Evolutionary conservation across 2,888 invertebrate genomes (phyloP).

Genomic region (Drosophila peninsularis): DNA sequence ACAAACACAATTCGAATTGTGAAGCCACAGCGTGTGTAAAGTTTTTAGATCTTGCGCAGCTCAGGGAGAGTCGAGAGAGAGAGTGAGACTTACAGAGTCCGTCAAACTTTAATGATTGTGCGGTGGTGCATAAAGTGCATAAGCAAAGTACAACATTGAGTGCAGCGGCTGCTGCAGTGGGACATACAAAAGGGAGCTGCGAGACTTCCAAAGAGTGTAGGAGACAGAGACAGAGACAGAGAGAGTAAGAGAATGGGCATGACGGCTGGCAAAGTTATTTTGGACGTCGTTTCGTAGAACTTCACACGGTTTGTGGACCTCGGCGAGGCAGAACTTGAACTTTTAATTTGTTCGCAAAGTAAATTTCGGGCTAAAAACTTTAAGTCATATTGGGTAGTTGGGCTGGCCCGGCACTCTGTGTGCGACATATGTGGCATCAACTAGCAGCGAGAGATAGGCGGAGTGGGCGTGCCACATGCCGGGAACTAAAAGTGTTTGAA

Average conservation of each 20-base stretch:
- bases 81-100: conserved; percentile 42
- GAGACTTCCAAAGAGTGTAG: conserved; percentile 19
- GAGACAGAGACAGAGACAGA: background rate
- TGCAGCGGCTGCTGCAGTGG: conserved; percentile 21
- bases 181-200: conserved; percentile 41
- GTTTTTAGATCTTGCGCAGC: conserved; percentile 41
- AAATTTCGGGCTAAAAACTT: conserved; percentile 68
- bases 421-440: conserved; percentile 58
- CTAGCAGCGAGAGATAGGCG: background rate
- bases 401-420: conserved; percentile 29
- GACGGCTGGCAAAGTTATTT: conserved; percentile 51
- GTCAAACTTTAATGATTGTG: conserved; percentile 77
- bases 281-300: conserved; percentile 67
- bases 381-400: conserved; percentile 63
- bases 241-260: conserved; percentile 12
- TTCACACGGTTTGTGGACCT: conserved; percentile 70
- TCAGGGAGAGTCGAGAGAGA: conserved; percentile 5
- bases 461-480: conserved; percentile 24
- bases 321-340: conserved; percentile 64
- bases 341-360: conserved; percentile 75
- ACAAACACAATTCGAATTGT: conserved; percentile 57
- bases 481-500: conserved; percentile 52
- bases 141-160: conserved; percentile 73
- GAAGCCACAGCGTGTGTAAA: conserved; percentile 45
- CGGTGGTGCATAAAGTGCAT: conserved; percentile 72